Conservation (phyloP, 2,113 vertebrate genomes). For the Sphaerodactylus townsendi region DNA sequence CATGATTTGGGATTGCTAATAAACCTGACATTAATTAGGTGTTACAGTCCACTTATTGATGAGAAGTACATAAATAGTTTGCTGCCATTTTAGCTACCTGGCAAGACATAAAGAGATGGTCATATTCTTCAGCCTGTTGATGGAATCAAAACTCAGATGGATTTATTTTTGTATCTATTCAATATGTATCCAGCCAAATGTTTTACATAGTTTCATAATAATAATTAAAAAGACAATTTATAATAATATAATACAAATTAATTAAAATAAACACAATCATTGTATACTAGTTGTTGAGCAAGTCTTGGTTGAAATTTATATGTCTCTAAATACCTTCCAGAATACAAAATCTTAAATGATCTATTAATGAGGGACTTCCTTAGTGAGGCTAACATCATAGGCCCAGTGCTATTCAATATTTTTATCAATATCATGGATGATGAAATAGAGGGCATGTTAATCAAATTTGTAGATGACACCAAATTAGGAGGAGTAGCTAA, state of each 20-base stretch:
- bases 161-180: neutral
- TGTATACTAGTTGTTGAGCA: neutral
- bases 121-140: neutral
- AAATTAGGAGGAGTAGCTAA: no score
- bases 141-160: neutral
- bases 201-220: neutral
- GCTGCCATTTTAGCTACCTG: neutral
- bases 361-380: neutral
- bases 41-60: neutral
- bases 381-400: no score
- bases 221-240: neutral
- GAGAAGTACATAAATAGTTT: neutral
- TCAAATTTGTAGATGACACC: no score
- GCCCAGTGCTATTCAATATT: no score
- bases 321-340: neutral
- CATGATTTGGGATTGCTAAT: neutral
- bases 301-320: neutral
- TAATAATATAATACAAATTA: neutral
- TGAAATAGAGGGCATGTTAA: no score
- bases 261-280: neutral
- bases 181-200: neutral
- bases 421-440: no score
- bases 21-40: neutral
- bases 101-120: neutral
- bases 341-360: no score